Conservation (phyloP, 2,888 invertebrate genomes). For the Julus scanicus region DNA sequence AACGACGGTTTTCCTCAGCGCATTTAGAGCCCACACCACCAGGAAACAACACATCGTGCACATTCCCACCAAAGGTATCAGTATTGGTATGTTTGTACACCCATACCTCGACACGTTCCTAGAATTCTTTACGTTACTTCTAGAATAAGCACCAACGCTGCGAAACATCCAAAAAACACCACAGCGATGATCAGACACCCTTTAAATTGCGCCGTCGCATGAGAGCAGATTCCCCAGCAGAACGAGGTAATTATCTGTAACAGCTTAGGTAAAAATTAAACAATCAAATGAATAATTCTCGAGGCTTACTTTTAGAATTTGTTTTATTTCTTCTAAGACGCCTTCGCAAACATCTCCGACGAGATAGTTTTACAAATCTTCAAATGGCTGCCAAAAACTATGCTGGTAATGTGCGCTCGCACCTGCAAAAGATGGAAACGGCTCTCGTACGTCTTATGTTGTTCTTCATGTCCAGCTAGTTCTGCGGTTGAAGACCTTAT, state of each 20-base stretch:
- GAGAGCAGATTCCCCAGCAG: not conserved
- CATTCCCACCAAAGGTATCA: not conserved
- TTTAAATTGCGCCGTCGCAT: not conserved
- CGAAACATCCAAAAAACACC: not conserved
- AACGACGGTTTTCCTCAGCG: not conserved
- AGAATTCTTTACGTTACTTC: not conserved
- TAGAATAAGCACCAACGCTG: not conserved
- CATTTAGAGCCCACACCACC: slow-evolving; percentile 17
- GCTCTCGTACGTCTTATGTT: slow-evolving; percentile 74
- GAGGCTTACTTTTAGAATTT: not conserved
- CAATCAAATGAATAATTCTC: not conserved
- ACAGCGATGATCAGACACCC: slow-evolving; percentile 14
- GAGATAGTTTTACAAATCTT: slow-evolving; percentile 85
- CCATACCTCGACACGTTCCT: not conserved
- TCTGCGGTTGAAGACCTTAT: too few species aligned
- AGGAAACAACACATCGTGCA: not conserved
- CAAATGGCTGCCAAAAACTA: slow-evolving; percentile 82
- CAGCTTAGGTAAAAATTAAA: not conserved
- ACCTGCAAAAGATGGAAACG: slow-evolving; percentile 82
- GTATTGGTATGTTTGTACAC: not conserved
- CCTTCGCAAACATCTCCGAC: slow-evolving; percentile 81
- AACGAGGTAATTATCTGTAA: not conserved
- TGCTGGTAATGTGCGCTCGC: slow-evolving; percentile 77
- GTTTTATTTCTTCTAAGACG: slow-evolving; percentile 69
- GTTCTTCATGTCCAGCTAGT: not conserved